Base-by-base conservation (phyloP, 2,113 vertebrate species). In the Podiceps cristatus region DNA sequence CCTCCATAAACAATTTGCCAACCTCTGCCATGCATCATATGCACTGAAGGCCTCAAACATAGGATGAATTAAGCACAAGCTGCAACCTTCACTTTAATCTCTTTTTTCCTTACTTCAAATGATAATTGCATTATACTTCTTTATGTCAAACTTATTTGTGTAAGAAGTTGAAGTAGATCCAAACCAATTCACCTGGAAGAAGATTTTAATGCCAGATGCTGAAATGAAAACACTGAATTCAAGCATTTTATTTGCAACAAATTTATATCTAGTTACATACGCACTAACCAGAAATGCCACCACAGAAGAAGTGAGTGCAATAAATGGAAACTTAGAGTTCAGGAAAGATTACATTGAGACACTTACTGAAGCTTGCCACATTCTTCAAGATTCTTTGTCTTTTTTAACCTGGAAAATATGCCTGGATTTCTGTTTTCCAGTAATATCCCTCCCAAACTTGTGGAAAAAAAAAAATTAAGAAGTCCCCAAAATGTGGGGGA, bases 391-490 rank as follows among this genome's bases (percentile, higher is more conserved):
- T 72, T 82, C 74, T 90, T 50, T 89, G 58, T 42, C 63, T 71
- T 86, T 89, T 94, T 82, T 37, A 90, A 93, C 71, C 47, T 88
- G 33, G 64, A 96, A 95, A 96, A 82, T 60, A 71, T 55, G 50
- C 50, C 78, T 95, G 47, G 55, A 47, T 96, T 97, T 96, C 42
- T 79, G 8, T 67, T 87, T 96, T 87, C 72, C 64, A 81, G 29
- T 60, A 83, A 96, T n/a, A 53, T 89, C 12, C 50, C 44, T 67
- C 42, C 16, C 16, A 86, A 75, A 64, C 20, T 94, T 86, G 73
- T n/a, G 25, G 42, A 45, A 72, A 27, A 14, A 77, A 27, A 15
- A 60, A 37, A 22, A 23, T 81, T 49, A 63, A 73, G 79, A 71
- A 64, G 3, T 10, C 22, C 5, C 18, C 10, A 71, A 53, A 77